phyloP scores from a whole-genome alignment of 2,797 vertebrate genomes.

The Australoheros facetus region DNA sequence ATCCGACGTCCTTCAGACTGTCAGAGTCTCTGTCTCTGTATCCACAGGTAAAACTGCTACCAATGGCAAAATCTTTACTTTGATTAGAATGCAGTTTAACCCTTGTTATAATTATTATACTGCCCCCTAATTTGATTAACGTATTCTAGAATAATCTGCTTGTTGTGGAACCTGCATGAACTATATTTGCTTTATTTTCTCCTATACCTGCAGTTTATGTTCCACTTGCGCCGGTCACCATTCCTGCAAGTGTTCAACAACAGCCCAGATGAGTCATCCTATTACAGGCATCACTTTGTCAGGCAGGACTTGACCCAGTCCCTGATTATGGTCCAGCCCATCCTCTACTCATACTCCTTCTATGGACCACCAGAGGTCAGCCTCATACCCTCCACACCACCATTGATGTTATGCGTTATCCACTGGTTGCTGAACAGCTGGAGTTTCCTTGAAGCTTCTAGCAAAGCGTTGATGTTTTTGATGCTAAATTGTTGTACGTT shows the following conservation, averaged over 20 bases:
- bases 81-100: background rate
- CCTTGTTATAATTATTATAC: background rate
- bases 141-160: background rate
- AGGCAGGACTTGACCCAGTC: slow-evolving; percentile 97
- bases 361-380: slow-evolving; percentile 96
- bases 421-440: background rate
- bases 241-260: slow-evolving; percentile 99
- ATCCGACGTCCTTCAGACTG: slow-evolving; percentile 92
- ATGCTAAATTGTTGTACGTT: background rate
- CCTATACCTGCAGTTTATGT: slow-evolving; percentile 89
- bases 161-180: background rate
- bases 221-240: slow-evolving; percentile 94
- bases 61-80: background rate
- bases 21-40: slow-evolving; percentile 97
- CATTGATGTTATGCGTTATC: background rate
- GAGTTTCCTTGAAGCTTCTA: background rate
- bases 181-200: background rate
- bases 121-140: background rate
- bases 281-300: slow-evolving; percentile 95
- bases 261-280: slow-evolving; percentile 96
- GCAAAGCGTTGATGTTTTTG: background rate
- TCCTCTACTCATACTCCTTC: slow-evolving; percentile 98
- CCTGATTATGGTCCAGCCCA: slow-evolving; percentile 97
- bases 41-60: slow-evolving; percentile 87
- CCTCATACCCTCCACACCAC: slow-evolving; percentile 23